Evolutionary conservation across 1,140 invertebrate species (phyloP).

Genomic region (fruit fly (Drosophila melanogaster)): Release_6_plus_ISO1_MT NC_004354.4:16386001-16386500

Average conservation of each 20-base stretch:
- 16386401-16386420: constrained; percentile 57
- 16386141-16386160: no score
- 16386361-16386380: constrained; percentile 10
- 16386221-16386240: no score
- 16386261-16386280: no score
- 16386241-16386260: no score
- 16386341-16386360: constrained; percentile 10
- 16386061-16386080: background rate
- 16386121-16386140: background rate
- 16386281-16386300: no score
- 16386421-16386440: constrained; percentile 80
- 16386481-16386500: constrained; percentile 67
- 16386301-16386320: background rate
- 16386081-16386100: background rate
- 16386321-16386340: constrained; percentile 4
- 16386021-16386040: background rate
- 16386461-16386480: constrained; percentile 75
- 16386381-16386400: constrained; percentile 62
- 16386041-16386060: background rate
- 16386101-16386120: background rate
- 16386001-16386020: background rate
- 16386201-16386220: no score
- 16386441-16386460: constrained; percentile 75
- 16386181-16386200: no score
- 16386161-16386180: no score